Evolutionary conservation across 2,797 vertebrate species (phyloP), one percentile per base, ranked within the genome.

Genomic region (Enteromius fasciolatus): DNA sequence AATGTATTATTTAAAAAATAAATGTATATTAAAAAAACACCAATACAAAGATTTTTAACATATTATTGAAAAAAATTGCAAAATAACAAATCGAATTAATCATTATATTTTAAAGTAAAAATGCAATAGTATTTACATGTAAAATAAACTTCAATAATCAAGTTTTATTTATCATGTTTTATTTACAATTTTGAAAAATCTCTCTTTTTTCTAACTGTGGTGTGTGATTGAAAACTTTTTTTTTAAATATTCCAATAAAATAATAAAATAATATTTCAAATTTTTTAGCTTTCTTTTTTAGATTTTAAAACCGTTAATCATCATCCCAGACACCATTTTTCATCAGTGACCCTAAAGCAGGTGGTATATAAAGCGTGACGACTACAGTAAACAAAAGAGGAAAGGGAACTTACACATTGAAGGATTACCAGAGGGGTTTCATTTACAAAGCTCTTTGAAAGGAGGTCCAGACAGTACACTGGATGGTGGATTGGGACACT

Each of bases 261-360:
- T 44, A 12, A 41, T 41, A 41, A 41, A 41, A 41, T 0, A 44
- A 44, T 3, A 44, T 12, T 44, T 12, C 41, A 44, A 28, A 61
- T 50, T 48, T 50, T 48, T 33, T 0, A 20, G 33, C 11, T 41
- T 7, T 5, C 1, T 33, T 33, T 78, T 50, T 36, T 54, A 23
- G 48, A 54, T 78, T 78, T 78, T 2, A 9, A 78, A 52, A 6
- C 7, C 7, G 23, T 36, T 64, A 4, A 23, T 79, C 64, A 23
- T 79, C 64, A 41, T 68, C 33, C 23, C 31, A 54, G 46, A 28
- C 64, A 67, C 64, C 14, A n/a, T 64, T 64, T 41, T 68, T 79
- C 52, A 8, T 79, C 46, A 68, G 15, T 67, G 77, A 68, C 83
- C 87, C 89, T 83, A 90, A 36, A 66, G 79, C 75, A 82, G 75